Evolutionary conservation across 2,797 vertebrate genomes (phyloP), one percentile per base, ranked within the genome.

Genomic region (Margarornis squamiger): DNA sequence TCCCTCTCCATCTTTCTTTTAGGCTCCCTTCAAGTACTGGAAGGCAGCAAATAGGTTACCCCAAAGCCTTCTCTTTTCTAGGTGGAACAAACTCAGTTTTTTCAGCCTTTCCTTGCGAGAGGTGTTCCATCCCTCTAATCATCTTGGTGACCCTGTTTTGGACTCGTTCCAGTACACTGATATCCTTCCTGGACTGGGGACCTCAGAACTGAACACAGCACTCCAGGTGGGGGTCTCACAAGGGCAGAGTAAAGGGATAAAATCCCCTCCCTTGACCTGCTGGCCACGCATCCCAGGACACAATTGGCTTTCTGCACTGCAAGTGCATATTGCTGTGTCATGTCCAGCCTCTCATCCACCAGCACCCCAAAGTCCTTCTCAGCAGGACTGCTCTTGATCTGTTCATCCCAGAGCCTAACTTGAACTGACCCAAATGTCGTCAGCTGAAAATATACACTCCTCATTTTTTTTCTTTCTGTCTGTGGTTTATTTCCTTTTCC

Each of bases 211-310:
- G 38, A 3, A 9, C 34, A 30, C 21, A 3, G 1, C 1, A 2
- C 14, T 83, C 1, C n/a, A 65, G 38, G 8, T 39, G 38, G 2
- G 6, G 5, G 1, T 18, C 23, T 51, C 29, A 30, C 0, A 3
- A 34, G 4, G 68, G 36, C 32, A 32, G 26, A 43, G 27, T 23
- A 65, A 43, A 57, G 8, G 51, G 36, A 1, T 22, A 65, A 18
- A 71, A 39, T 26, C n/a, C 10, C 20, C 24, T 45, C 38, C 14
- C 6, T 71, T 0, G 0, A 32, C 30, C 45, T 52, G n/a, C 18
- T 14, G 12, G 1, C 34, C 30, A 23, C 0, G 0, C 11, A 71
- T 39, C 24, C 29, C 38, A 65, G 73, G 38, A 52, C 9, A 58
- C 5, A 9, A 3, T 0, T 17, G 23, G 10, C 7, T 62, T n/a